These are phyloP conservation scores for Ceratosolen solmsi DNA, from an alignment of 1,140 invertebrate species.

Conservation along the genomic window DNA sequence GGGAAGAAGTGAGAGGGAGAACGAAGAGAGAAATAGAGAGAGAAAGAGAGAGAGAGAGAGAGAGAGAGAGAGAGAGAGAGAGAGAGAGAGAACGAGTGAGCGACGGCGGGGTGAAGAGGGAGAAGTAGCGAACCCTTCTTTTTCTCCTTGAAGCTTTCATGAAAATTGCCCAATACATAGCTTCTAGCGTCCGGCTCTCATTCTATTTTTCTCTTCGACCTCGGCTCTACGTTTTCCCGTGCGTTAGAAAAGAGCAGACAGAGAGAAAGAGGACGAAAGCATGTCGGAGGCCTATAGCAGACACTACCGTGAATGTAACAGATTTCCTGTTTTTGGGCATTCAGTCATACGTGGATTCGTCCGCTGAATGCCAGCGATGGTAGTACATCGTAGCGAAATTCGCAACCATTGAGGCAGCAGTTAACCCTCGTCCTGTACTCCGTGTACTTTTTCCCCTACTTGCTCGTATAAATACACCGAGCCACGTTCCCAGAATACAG, in stretches of 20 bases:
- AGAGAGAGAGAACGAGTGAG: not conserved
- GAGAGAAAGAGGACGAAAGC: not conserved
- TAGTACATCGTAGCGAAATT: conserved; percentile 27
- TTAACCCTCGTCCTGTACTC: conserved; percentile 60
- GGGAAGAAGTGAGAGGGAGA: no score
- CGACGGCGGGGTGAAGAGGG: not conserved
- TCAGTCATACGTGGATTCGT: conserved; percentile 58
- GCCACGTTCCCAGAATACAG: conserved; percentile 58
- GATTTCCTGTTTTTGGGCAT: conserved; percentile 68
- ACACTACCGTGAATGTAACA: conserved; percentile 53
- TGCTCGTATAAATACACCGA: not conserved
- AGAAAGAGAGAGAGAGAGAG: not conserved
- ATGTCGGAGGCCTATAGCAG: not conserved
- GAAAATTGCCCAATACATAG: conserved; percentile 41
- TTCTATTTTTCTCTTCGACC: not conserved
- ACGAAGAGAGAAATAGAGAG: no score
- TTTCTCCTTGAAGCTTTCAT: conserved; percentile 48
- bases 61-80: not conserved
- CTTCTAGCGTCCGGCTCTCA: no score
- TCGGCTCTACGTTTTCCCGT: conserved; percentile 12
- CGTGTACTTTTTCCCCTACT: conserved; percentile 8
- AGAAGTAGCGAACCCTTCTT: not conserved
- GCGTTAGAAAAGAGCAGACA: not conserved
- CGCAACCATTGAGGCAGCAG: conserved; percentile 62
- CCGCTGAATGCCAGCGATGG: conserved; percentile 26